Base-by-base conservation (phyloP, 2,797 vertebrate genomes). In the Euthynnus affinis region DNA sequence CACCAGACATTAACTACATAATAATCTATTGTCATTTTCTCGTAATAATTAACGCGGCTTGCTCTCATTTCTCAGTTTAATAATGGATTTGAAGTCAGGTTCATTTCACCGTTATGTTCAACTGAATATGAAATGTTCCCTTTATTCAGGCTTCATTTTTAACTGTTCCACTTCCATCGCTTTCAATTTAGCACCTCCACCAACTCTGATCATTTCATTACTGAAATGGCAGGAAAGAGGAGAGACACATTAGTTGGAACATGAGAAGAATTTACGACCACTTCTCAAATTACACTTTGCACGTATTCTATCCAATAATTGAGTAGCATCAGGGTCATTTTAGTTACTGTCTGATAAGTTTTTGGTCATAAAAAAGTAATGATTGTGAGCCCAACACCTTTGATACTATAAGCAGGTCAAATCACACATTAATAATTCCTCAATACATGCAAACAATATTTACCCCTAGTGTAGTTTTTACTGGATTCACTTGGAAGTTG, bases 181-280 rank as follows among this genome's bases (percentile, higher is more conserved):
- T 72, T 40, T 53, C 29, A 20, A 53, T 56, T 58, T 37, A n/a
- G 14, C 57, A 23, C 51, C 25, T 51, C 34, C 46, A 44, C 1
- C 69, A 65, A 37, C 58, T 57, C 22, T 80, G 42, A 85, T 86
- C 80, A 80, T 69, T 80, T 57, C 40, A 75, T 74, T 74, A 76
- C 13, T 55, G 44, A 40, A 76, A 73, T 7, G 10, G 71, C 70
- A 27, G 65, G 40, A 32, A 27, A 13, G 37, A 53, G 57, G 44
- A 60, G 42, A 49, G 22, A 12, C 7, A 9, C 51, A 63, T 76
- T 44, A 32, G 29, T 27, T 32, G 8, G 17, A 13, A 7, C 48
- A 20, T 29, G 42, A 46, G 15, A 55, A 14, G 49, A 29, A 52
- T 53, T 61, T 22, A 53, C 20, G 17, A 34, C 12, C 22, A 18